A percentile compares a stretch with the other conserved stretches of the same genome.
Evolutionary conservation across 2,113 vertebrate genomes (phyloP).

Genomic region (Ochotona curzoniae): DNA sequence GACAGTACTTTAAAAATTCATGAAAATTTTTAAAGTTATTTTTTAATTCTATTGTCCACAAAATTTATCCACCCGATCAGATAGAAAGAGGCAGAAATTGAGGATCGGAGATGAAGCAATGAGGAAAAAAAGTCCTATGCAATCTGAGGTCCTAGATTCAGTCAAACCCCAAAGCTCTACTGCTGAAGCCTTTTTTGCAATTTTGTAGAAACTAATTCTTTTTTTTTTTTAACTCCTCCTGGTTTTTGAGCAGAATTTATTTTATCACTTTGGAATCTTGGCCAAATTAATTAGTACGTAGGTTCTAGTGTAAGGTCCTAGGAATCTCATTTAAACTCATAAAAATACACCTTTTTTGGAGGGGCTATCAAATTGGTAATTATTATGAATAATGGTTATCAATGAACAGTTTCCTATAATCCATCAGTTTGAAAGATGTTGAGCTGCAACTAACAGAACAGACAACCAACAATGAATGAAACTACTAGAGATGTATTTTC

Average conservation of each 20-base stretch:
- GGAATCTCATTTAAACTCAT: background rate
- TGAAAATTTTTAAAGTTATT: too few relatives aligned
- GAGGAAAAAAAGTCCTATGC: background rate
- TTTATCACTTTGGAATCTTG: background rate
- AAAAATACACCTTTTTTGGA: background rate
- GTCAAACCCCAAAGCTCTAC: background rate
- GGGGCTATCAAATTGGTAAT: background rate
- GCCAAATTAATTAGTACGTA: background rate
- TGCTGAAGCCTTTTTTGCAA: background rate
- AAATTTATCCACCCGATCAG: too few relatives aligned
- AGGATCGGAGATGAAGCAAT: constrained; percentile 24
- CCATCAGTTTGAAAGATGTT: constrained; percentile 31
- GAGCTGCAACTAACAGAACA: constrained; percentile 13
- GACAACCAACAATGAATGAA: background rate
- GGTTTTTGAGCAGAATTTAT: background rate
- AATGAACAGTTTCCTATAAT: background rate
- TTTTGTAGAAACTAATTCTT: background rate
- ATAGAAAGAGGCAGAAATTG: background rate
- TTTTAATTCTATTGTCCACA: too few relatives aligned
- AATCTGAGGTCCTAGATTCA: background rate
- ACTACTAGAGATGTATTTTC: background rate
- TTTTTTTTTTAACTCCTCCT: background rate
- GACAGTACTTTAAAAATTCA: too few relatives aligned
- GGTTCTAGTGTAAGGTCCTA: background rate
- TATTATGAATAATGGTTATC: background rate